These are phyloP conservation scores for Agonum fuliginosum DNA, from an alignment of 2,888 invertebrate species.

Conservation along the genomic window DNA sequence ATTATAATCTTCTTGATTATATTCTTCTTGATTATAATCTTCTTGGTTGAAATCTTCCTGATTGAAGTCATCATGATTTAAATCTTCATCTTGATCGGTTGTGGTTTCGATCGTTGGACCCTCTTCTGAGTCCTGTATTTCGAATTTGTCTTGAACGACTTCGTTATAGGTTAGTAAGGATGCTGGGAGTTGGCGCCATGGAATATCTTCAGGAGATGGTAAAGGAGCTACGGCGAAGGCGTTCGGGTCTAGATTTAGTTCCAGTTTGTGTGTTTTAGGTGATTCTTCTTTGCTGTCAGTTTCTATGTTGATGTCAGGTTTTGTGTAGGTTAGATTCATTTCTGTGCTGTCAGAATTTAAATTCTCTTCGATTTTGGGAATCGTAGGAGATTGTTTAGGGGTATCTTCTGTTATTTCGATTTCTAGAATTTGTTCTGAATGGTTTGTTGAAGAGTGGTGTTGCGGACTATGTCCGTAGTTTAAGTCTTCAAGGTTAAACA, in stretches of 20 bases:
- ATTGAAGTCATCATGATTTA: too few species aligned
- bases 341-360: conserved; percentile 20
- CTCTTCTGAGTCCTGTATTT: conserved; percentile 47
- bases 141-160: conserved; percentile 54
- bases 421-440: conserved; percentile 41
- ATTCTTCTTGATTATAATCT: conserved; percentile 68
- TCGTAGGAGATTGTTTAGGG: conserved; percentile 14
- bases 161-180: conserved; percentile 66
- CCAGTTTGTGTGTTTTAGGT: conserved; percentile 33
- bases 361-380: conserved; percentile 18
- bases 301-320: conserved; percentile 44
- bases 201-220: conserved; percentile 72
- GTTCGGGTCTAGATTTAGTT: conserved; percentile 51
- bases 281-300: neutral
- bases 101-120: conserved; percentile 58
- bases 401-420: conserved; percentile 46
- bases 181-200: conserved; percentile 70
- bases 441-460: conserved; percentile 10
- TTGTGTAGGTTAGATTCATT: conserved; percentile 39
- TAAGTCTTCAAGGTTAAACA: conserved; percentile 78
- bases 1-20: too few species aligned
- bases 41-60: conserved; percentile 65
- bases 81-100: too few species aligned
- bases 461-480: conserved; percentile 64
- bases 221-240: conserved; percentile 67